Base-by-base conservation (phyloP, 1,140 invertebrate species). In the Lamellibrachia luymesi region DNA sequence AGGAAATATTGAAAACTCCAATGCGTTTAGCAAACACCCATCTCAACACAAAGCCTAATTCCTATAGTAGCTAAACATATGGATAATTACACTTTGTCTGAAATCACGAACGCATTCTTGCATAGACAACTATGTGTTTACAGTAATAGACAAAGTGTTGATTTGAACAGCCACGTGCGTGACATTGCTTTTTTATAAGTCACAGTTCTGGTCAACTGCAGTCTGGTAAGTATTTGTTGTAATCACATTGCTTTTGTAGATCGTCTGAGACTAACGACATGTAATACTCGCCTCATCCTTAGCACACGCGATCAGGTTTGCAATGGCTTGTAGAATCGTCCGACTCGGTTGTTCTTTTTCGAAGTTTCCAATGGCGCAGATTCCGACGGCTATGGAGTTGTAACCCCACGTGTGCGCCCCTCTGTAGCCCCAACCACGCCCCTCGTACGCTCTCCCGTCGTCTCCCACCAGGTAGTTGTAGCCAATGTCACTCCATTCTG, bases 391-490 rank as follows among this genome's bases (percentile, higher is more conserved):
- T 92, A 97, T 97, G 50, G 94, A 95, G 95, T 98, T 98, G 95
- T 97, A 98, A 90, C 96, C 97, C 10, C 96, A 95, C 2, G 97
- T 97, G 94, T 98, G 98, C 0, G 97, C 97, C 0, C 98, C 98
- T 1, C 97, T 93, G 0, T 95, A 95, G 27, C 97, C 96, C 97
- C 97, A 98, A 4, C 97, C 98, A 8, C 98, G 97, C 4, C 97
- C 98, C 95, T 98, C 97, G 94, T 98, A 98, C 13, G 97, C 97
- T 17, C 97, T 96, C 0, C 98, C 98, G 93, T 98, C 98, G 22
- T 97, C 97, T 2, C 98, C 98, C 10, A 98, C 97, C 27, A 97
- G 97, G 95, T 98, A 98, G 95, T 97, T 98, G 94, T 97, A 97
- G 1, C 95, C 97, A 95, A 97, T 98, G 94, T 98, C 98, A 94